Evolutionary conservation across 1,140 invertebrate species (phyloP), one percentile per base, ranked within the genome.

Genomic region (Drosophila pseudoobscura): DNA sequence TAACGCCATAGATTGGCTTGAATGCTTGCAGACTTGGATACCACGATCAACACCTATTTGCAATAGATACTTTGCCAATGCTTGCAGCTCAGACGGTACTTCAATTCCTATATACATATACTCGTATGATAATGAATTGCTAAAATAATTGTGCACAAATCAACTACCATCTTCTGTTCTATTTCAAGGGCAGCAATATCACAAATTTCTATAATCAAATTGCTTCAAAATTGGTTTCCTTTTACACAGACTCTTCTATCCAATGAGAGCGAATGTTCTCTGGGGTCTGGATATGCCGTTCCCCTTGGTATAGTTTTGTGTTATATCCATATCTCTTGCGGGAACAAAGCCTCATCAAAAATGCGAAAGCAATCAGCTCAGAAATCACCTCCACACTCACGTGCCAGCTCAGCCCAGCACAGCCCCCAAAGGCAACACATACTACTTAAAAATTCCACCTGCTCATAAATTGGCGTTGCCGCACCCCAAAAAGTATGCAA

Each of bases 391-490:
- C 0, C 31, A 35, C 35, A 39, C 70, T 58, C 70, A 69, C 60
- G 56, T 57, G 47, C 31, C 57, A 68, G 55, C 62, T 57, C 54
- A 72, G 53, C 54, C 58, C 54, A 57, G 60, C 29, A 17, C 24
- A 54, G 15, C 50, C 51, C 68, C 58, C 45, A 43, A 64, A 45
- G 56, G 56, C 57, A 56, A 49, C 62, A 76, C 55, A 74, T 54
- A 74, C 80, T 87, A 77, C 80, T 84, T 85, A 80, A 77, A 84
- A 80, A 84, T 85, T 85, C 78, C 78, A 85, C 82, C 82, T 85
- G 80, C 80, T 70, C 80, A 82, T 85, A 85, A 85, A 85, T 87
- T 85, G 82, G 78, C 82, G 78, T 70, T 39, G 75, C 47, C 46
- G 46, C 53, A 29, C 43, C 17, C 55, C 11, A 6, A 46, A 65